Conservation (phyloP, 2,888 invertebrate species). For the Pomacea canaliculata region DNA sequence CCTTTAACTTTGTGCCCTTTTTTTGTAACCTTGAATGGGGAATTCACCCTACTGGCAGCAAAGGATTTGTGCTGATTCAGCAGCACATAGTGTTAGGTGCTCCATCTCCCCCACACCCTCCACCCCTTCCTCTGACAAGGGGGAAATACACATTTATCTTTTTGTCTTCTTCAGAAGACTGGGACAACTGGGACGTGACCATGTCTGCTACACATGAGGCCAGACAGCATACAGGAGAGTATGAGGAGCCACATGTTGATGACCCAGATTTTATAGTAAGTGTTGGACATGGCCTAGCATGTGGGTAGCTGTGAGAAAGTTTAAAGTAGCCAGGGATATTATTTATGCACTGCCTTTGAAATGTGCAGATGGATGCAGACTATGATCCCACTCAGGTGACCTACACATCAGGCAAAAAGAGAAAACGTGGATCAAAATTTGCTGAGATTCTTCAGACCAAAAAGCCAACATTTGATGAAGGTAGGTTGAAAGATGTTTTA, state of each 20-base stretch:
- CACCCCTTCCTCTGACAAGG: too few species aligned
- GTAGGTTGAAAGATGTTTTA: neutral
- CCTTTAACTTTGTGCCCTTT: too few species aligned
- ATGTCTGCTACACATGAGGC: conserved; percentile 24
- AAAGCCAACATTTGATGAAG: conserved; percentile 17
- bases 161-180: conserved; percentile 74
- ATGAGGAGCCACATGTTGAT: conserved; percentile 51
- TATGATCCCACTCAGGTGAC: conserved; percentile 75
- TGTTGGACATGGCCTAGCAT: conserved; percentile 5
- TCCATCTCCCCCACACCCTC: too few species aligned
- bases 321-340: too few species aligned
- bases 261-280: conserved; percentile 85
- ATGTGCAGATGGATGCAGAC: conserved; percentile 83
- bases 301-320: too few species aligned
- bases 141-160: neutral
- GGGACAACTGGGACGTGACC: conserved; percentile 77
- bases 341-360: too few species aligned
- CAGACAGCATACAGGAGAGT: conserved; percentile 49
- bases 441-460: conserved; percentile 1
- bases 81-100: too few species aligned
- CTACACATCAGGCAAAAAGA: conserved; percentile 15
- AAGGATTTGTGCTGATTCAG: too few species aligned
- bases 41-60: too few species aligned
- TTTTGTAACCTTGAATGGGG: too few species aligned
- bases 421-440: conserved; percentile 11